Percentiles rank a stretch among this genome's conserved stretches.
Conservation (phyloP, 2,797 vertebrate species). For the Hylomyscus alleni region DNA sequence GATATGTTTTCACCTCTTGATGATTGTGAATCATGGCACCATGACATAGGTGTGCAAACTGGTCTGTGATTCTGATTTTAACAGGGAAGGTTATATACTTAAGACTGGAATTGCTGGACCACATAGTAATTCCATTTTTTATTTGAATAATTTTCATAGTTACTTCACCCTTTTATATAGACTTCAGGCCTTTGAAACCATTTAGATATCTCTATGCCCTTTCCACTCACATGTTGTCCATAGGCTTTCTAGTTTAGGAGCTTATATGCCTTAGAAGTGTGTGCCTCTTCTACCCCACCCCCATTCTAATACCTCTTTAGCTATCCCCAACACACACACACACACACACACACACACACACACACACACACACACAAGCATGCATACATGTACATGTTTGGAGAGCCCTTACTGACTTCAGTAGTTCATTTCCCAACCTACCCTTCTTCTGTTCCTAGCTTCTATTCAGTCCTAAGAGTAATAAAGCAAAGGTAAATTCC, state of each 20-base stretch:
- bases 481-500: constrained; percentile 4
- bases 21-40: neutral
- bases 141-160: neutral
- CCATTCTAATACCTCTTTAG: neutral
- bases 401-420: neutral
- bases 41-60: neutral
- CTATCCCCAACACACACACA: neutral
- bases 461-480: neutral
- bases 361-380: neutral
- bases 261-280: neutral
- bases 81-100: neutral
- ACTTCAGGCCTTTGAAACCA: neutral
- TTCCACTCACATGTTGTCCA: neutral
- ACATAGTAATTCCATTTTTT: neutral
- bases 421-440: neutral
- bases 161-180: neutral
- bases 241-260: neutral
- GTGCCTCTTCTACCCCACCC: neutral
- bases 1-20: neutral
- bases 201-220: neutral
- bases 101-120: neutral
- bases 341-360: neutral
- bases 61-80: constrained; percentile 1
- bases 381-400: too few relatives aligned
- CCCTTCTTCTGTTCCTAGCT: neutral